Conservation (phyloP, 2,888 invertebrate species). For the Phlogophora meticulosa region DNA sequence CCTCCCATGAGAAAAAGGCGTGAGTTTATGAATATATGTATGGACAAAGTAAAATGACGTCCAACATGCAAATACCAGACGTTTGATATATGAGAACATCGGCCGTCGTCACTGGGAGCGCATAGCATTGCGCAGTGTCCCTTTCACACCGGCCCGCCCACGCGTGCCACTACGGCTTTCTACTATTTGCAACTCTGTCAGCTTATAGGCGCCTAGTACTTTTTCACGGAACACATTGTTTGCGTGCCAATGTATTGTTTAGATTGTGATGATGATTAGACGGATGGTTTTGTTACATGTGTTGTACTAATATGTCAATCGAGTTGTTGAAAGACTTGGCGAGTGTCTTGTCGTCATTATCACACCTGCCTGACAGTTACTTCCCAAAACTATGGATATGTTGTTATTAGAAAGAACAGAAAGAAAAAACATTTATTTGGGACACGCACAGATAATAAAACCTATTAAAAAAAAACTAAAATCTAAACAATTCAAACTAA, state of each 20-base stretch:
- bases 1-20: too few relatives aligned
- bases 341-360: too few relatives aligned
- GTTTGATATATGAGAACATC: slow-evolving; percentile 37
- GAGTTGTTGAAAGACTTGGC: too few relatives aligned
- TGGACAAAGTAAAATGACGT: slow-evolving; percentile 14
- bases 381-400: too few relatives aligned
- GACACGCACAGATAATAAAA: too few relatives aligned
- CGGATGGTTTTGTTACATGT: background rate
- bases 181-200: slow-evolving; percentile 62
- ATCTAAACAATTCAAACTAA: too few relatives aligned
- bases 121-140: slow-evolving; percentile 58
- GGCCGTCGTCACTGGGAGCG: slow-evolving; percentile 48
- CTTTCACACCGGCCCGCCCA: slow-evolving; percentile 71
- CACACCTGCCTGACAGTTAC: too few relatives aligned
- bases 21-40: too few relatives aligned
- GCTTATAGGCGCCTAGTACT: slow-evolving; percentile 57
- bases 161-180: slow-evolving; percentile 55
- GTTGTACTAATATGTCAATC: too few relatives aligned
- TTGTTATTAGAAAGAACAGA: too few relatives aligned
- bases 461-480: too few relatives aligned
- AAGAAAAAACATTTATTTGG: too few relatives aligned
- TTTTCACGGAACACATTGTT: slow-evolving; percentile 25
- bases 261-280: background rate
- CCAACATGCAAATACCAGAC: slow-evolving; percentile 29
- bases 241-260: slow-evolving; percentile 34